These are phyloP conservation scores for Vesta saturnalis DNA, from an alignment of 2,888 invertebrate genomes.

Conservation along the genomic window DNA sequence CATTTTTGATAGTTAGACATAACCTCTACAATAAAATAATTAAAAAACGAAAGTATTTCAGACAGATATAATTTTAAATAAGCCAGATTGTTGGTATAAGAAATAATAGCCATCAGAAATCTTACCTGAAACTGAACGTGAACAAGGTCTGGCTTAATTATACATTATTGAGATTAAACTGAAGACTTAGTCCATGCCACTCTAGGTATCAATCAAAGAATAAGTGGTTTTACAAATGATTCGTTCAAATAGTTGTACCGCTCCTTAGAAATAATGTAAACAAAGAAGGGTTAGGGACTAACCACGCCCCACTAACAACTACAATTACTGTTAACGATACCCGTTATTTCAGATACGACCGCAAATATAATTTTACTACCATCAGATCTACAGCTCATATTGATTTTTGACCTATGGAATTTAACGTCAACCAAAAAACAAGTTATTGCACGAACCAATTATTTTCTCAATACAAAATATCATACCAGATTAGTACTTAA, in stretches of 20 bases:
- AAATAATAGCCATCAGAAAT: conserved; percentile 27
- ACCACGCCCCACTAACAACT: conserved; percentile 57
- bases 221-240: conserved; percentile 16
- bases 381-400: conserved; percentile 47
- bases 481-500: conserved; percentile 17
- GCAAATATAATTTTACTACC: conserved; percentile 56
- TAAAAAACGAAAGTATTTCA: too few relatives aligned
- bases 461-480: conserved; percentile 31
- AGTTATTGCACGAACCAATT: conserved; percentile 39
- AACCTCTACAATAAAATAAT: too few relatives aligned
- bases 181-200: conserved; percentile 42
- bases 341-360: conserved; percentile 55
- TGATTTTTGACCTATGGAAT: conserved; percentile 39
- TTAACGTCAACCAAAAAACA: conserved; percentile 35
- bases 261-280: conserved; percentile 37
- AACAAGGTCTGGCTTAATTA: conserved; percentile 48
- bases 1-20: too few relatives aligned
- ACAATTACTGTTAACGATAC: conserved; percentile 56
- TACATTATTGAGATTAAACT: conserved; percentile 42
- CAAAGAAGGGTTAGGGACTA: conserved; percentile 44
- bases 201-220: conserved; percentile 33
- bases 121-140: conserved; percentile 35
- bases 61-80: too few relatives aligned
- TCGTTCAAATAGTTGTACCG: conserved; percentile 30
- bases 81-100: conserved; percentile 13